Conservation (phyloP, 2,888 invertebrate genomes). For the Nysson spinosus region DNA sequence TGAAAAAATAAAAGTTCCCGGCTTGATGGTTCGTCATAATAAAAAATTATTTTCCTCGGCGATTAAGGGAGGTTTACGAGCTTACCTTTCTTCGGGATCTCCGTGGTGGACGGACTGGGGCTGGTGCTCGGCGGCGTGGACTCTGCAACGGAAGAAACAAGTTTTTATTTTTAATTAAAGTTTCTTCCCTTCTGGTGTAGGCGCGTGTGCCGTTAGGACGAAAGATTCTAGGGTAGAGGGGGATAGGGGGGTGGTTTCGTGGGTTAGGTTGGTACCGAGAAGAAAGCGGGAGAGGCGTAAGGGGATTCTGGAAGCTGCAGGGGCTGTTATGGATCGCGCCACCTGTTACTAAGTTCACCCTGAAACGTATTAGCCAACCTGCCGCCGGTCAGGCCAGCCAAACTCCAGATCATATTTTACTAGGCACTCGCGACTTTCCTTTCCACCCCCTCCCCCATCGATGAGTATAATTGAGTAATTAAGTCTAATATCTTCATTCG, state of each 20-base stretch:
- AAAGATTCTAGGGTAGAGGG: slow-evolving; percentile 5
- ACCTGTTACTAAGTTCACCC: slow-evolving; percentile 76
- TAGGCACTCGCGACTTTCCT: slow-evolving; percentile 38
- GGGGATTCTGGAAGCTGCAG: slow-evolving; percentile 29
- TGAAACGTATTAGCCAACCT: slow-evolving; percentile 72
- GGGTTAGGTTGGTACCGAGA: slow-evolving; percentile 9
- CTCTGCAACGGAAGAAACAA: slow-evolving; percentile 79
- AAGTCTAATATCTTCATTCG: slow-evolving; percentile 71
- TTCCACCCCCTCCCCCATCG: slow-evolving; percentile 27
- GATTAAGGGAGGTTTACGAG: slow-evolving; percentile 39
- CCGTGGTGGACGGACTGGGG: slow-evolving; percentile 86
- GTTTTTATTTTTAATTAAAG: slow-evolving; percentile 71
- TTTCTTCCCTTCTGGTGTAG: slow-evolving; percentile 48
- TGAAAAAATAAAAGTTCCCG: neutral
- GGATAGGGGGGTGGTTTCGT: slow-evolving; percentile 14
- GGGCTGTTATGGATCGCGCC: slow-evolving; percentile 73
- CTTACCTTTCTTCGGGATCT: slow-evolving; percentile 78
- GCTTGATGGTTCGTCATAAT: slow-evolving; percentile 4
- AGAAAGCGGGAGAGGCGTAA: slow-evolving; percentile 13
- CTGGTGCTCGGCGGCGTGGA: slow-evolving; percentile 90
- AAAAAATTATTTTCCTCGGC: slow-evolving; percentile 36
- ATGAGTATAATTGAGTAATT: slow-evolving; percentile 71
- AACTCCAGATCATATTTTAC: slow-evolving; percentile 74
- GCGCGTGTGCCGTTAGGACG: slow-evolving; percentile 41
- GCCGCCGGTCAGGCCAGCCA: slow-evolving; percentile 63